These are phyloP conservation scores for Kradibia gibbosae DNA, from an alignment of 1,140 invertebrate species.

Conservation along the genomic window DNA sequence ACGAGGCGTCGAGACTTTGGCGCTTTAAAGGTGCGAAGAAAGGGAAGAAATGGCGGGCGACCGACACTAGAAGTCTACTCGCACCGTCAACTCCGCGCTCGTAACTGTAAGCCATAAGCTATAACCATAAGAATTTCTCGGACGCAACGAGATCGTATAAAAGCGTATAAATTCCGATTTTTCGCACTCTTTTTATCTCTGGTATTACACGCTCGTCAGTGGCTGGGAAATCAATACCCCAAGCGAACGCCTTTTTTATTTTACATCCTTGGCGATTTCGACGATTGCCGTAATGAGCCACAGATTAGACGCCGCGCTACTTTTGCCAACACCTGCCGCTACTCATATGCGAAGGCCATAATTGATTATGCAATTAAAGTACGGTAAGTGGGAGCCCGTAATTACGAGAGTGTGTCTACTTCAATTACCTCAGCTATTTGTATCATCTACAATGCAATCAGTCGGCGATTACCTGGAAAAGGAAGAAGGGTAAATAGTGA, in stretches of 20 bases:
- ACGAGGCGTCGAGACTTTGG: background rate
- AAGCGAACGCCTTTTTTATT: background rate
- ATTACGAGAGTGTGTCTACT: background rate
- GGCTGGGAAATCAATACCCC: background rate
- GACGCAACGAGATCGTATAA: constrained; percentile 19
- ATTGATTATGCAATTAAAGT: background rate
- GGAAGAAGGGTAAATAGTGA: no score
- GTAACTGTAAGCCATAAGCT: constrained; percentile 36
- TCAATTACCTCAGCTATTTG: background rate
- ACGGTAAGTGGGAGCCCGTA: background rate
- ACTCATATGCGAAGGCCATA: background rate
- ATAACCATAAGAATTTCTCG: constrained; percentile 31
- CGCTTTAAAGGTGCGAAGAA: background rate
- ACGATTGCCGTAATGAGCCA: background rate
- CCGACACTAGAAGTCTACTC: background rate
- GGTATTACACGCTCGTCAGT: background rate
- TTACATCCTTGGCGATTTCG: background rate
- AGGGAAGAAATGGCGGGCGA: background rate
- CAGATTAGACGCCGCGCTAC: background rate
- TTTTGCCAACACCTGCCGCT: background rate
- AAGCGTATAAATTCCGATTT: constrained; percentile 16
- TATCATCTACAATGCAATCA: background rate
- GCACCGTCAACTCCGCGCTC: background rate
- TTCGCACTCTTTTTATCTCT: constrained; percentile 1
- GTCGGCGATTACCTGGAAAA: no score